These are phyloP conservation scores for Epirrhoe tristata DNA, from an alignment of 2,888 invertebrate genomes.

Conservation along the genomic window DNA sequence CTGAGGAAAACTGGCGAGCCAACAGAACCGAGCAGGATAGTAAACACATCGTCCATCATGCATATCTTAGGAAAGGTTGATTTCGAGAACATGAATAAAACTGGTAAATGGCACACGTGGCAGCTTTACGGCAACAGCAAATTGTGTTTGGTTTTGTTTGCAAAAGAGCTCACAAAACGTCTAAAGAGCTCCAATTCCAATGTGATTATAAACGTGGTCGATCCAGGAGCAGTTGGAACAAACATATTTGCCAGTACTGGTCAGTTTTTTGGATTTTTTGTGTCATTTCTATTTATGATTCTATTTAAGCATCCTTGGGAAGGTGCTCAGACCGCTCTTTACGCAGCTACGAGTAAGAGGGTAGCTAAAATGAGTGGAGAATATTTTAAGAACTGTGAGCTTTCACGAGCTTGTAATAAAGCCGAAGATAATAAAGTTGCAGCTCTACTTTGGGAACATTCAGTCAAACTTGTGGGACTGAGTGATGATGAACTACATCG, in stretches of 20 bases:
- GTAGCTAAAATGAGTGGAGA: conserved; percentile 89
- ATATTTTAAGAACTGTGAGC: conserved; percentile 91
- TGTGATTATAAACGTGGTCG: conserved; percentile 91
- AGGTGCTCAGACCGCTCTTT: conserved; percentile 92
- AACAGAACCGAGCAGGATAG: conserved; percentile 89
- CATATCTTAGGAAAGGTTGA: conserved; percentile 89
- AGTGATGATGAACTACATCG: conserved; percentile 87
- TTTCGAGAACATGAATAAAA: conserved; percentile 88
- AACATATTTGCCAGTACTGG: conserved; percentile 87
- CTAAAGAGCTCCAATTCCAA: conserved; percentile 85
- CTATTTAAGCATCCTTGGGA: conserved; percentile 91
- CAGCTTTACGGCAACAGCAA: conserved; percentile 87
- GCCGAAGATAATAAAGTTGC: conserved; percentile 88
- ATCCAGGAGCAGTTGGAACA: conserved; percentile 94
- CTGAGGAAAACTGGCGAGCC: conserved; percentile 83
- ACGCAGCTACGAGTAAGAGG: conserved; percentile 89
- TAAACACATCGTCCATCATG: conserved; percentile 91
- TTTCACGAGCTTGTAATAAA: conserved; percentile 83
- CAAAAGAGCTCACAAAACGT: conserved; percentile 89
- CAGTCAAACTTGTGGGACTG: conserved; percentile 88
- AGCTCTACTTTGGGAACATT: conserved; percentile 92
- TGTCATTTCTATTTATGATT: conserved; percentile 86
- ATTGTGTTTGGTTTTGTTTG: conserved; percentile 90
- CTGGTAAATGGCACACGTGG: conserved; percentile 76
- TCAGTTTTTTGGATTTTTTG: conserved; percentile 81